These are phyloP conservation scores for Orthonevra nobilis DNA, from an alignment of 2,888 invertebrate species.

Conservation along the genomic window DNA sequence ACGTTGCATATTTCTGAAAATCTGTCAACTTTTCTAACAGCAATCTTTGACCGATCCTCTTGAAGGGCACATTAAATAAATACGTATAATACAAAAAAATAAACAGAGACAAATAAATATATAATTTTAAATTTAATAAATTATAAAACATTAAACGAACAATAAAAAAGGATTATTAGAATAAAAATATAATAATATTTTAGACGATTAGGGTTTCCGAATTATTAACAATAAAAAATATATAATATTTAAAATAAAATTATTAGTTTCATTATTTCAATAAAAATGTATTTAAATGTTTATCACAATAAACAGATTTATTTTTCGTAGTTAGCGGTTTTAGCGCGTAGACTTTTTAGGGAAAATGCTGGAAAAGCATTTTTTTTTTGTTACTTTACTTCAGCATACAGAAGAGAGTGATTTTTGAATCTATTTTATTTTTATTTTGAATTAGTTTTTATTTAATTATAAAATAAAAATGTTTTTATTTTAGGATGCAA, in stretches of 20 bases:
- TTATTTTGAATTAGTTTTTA: slow-evolving; percentile 16
- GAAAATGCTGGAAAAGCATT: slow-evolving; percentile 34
- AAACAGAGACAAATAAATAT: background rate
- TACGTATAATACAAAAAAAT: background rate
- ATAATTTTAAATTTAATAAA: too few species aligned
- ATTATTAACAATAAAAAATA: background rate
- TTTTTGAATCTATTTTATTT: background rate
- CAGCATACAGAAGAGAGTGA: background rate
- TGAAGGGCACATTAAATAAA: too few species aligned
- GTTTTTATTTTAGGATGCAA: slow-evolving; percentile 50
- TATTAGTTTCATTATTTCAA: background rate
- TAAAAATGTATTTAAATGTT: background rate
- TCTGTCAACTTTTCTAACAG: too few species aligned
- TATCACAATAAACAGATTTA: slow-evolving; percentile 1
- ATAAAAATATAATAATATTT: slow-evolving; percentile 3
- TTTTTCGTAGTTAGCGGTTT: background rate
- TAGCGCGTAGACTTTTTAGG: slow-evolving; percentile 48
- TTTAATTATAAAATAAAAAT: slow-evolving; percentile 66
- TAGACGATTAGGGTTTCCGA: slow-evolving; percentile 23
- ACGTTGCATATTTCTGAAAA: too few species aligned
- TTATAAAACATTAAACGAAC: slow-evolving; percentile 22
- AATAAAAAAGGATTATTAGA: slow-evolving; percentile 20
- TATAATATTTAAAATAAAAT: background rate
- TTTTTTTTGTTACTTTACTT: slow-evolving; percentile 11
- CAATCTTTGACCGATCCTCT: too few species aligned